phyloP scores from a whole-genome alignment of 2,797 vertebrate species.

The Labeo calbasu region DNA sequence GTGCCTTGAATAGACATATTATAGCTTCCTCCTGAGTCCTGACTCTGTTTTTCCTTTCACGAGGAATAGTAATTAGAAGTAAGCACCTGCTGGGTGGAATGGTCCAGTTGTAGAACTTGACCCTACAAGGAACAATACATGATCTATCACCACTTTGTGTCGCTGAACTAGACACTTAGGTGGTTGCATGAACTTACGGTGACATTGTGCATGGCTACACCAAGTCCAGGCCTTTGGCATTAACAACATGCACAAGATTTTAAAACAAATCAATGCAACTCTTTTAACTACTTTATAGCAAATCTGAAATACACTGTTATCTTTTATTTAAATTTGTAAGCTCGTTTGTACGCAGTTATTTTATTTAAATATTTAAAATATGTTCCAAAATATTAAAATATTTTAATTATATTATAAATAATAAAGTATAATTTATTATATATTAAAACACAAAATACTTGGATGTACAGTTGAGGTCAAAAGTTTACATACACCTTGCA shows the following conservation, averaged over 20 bases:
- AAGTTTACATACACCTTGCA: too few species aligned
- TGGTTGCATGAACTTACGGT: background rate
- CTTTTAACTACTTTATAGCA: background rate
- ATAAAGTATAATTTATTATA: background rate
- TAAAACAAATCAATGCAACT: background rate
- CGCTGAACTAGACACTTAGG: background rate
- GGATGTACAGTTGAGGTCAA: background rate
- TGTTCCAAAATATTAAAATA: background rate
- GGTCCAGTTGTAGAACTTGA: background rate
- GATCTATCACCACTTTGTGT: background rate
- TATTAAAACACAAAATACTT: background rate
- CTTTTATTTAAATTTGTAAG: background rate
- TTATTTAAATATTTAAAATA: background rate
- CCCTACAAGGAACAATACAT: background rate
- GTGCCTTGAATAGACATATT: background rate
- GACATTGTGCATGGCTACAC: background rate
- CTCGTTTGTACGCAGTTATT: background rate
- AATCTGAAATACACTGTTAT: background rate
- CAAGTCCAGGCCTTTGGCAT: too few species aligned
- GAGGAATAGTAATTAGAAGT: background rate
- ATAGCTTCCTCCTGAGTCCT: background rate
- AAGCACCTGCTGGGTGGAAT: background rate
- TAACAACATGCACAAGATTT: background rate
- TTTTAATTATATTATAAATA: background rate
- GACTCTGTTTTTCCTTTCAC: background rate